Evolutionary conservation across 2,113 vertebrate species (phyloP).

Genomic region (Phrynosoma platyrhinos): DNA sequence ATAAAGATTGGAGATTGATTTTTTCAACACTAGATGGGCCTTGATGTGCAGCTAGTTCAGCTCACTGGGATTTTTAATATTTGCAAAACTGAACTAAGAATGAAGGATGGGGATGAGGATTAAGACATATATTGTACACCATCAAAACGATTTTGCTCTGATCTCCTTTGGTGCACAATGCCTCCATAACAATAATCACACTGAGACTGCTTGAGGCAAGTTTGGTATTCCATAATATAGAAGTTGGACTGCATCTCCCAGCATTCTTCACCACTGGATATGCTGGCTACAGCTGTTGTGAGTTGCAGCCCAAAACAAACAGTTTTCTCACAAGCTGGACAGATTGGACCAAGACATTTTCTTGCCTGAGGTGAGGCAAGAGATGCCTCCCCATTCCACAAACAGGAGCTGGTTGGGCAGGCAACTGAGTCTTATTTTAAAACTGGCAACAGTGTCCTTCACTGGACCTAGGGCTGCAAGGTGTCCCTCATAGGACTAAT

Average conservation of each 20-base stretch:
- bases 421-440: not conserved
- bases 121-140: not conserved
- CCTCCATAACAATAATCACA: not conserved
- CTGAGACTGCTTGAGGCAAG: not conserved
- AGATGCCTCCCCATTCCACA: not conserved
- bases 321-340: not conserved
- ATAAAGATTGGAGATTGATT: constrained; percentile 45
- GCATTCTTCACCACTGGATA: no score
- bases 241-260: no score
- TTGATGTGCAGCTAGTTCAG: constrained; percentile 46
- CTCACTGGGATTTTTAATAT: constrained; percentile 35
- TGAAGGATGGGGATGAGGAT: not conserved
- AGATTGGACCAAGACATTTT: not conserved
- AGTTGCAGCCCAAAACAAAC: not conserved
- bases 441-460: not conserved
- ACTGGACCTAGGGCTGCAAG: no score
- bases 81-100: not conserved
- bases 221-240: not conserved
- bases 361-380: not conserved
- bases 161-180: not conserved
- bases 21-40: not conserved
- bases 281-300: not conserved
- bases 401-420: not conserved
- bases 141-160: not conserved
- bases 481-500: no score